Base-by-base conservation (phyloP, 1,140 invertebrate species). In the Penaeus indicus region DNA sequence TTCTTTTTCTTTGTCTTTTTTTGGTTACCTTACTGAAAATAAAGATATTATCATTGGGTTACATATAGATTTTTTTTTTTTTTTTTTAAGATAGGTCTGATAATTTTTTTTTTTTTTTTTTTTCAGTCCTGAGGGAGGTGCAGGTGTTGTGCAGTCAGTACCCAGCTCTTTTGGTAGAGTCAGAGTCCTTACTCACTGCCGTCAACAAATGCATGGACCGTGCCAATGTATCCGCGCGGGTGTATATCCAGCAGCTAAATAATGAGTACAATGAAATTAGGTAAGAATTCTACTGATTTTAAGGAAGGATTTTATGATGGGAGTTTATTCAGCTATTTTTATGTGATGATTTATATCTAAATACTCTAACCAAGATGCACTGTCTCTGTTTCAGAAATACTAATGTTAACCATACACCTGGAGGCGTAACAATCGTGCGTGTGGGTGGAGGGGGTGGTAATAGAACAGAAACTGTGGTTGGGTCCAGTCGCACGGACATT, bases 371-470 rank as follows among this genome's bases (percentile, higher is more conserved):
- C 16, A 54, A 54, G 16, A 54, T 84, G 47, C 0, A 90, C 72
- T 90, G 8, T 60, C 47, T 77, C 13, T 27, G 27, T 16, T 78
- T 60, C 69, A 90, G 89, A 64, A 90, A 90, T 62, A 90, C 89
- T n/a, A 90, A 90, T 92, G 95, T 95, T n/a, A 96, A 95, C 91
- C 95, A 96, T 90, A 96, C 94, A 11, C 94, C 95, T 11, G 94
- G 95, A 67, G 95, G 95, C 32, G 95, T 96, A 0, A 96, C 96
- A 10, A 96, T 96, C 63, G 96, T 96, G 11, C 96, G 95, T 92
- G 93, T 96, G 18, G 95, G 95, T 25, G 95, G 95, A 38, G 64
- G 83, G 32, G 78, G 90, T 47, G 82, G 90, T 19, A 63, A 69
- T n/a, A 72, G 79, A 75, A 42, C 64, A 61, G 81, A 89, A 69